A percentile compares a stretch with the other conserved stretches of the same genome.
Evolutionary conservation across 2,888 invertebrate species (phyloP).

Genomic region (Nomada fucata): DNA sequence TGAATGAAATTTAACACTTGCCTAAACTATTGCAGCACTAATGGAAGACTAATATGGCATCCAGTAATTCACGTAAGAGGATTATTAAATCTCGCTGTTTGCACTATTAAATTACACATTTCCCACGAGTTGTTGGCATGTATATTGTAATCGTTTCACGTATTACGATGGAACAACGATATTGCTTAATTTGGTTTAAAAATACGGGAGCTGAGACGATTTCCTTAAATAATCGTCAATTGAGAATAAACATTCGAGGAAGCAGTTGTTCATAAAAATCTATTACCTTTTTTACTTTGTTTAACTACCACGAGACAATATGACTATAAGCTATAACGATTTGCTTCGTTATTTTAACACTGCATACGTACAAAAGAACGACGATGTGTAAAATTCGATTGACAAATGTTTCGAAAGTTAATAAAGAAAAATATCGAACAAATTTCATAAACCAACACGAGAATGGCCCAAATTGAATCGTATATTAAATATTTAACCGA

Average conservation of each 20-base stretch:
- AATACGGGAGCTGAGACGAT: conserved; percentile 1
- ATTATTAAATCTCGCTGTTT: neutral
- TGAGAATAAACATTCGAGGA: conserved; percentile 16
- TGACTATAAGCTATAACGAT: no score
- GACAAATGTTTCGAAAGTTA: neutral
- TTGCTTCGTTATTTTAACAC: no score
- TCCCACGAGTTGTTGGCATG: no score
- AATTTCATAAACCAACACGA: neutral
- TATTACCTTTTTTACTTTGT: neutral
- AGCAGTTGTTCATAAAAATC: conserved; percentile 13
- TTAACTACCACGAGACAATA: neutral
- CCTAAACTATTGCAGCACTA: neutral
- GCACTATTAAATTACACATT: no score
- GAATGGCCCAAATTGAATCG: neutral
- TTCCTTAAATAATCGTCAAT: neutral
- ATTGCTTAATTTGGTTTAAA: neutral
- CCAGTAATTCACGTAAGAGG: neutral
- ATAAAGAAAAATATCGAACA: neutral
- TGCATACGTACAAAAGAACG: no score
- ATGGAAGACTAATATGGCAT: neutral
- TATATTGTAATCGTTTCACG: neutral
- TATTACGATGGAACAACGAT: neutral
- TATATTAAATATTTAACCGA: neutral
- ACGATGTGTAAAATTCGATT: neutral
- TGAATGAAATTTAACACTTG: neutral